These are phyloP conservation scores for Rugalucina vietnamica DNA, from an alignment of 2,888 invertebrate genomes.

Conservation along the genomic window DNA sequence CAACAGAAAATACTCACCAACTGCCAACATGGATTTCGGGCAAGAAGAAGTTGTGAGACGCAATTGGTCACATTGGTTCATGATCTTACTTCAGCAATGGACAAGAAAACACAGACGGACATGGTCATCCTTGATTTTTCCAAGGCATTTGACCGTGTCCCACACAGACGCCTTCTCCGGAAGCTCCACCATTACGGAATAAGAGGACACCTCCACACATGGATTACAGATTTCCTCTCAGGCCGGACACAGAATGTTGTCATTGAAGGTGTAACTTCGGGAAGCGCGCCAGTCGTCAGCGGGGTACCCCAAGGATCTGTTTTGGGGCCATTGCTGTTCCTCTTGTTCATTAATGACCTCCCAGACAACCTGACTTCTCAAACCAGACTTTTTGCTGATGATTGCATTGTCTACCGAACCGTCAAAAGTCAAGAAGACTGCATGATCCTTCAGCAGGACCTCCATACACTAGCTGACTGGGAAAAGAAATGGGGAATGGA, in stretches of 20 bases:
- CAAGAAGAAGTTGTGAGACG: slow-evolving; percentile 8
- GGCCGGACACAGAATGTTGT: neutral
- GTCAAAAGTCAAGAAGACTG: neutral
- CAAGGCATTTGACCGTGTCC: slow-evolving; percentile 8
- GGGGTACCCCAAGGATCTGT: slow-evolving; percentile 34
- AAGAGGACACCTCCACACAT: neutral
- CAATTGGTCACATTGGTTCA: neutral
- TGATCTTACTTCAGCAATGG: neutral
- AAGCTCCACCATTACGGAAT: slow-evolving; percentile 20
- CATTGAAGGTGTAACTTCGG: neutral
- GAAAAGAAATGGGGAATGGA: neutral
- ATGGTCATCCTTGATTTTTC: neutral
- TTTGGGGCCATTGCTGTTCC: slow-evolving; percentile 2
- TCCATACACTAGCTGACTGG: neutral
- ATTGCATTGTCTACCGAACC: neutral
- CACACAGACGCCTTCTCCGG: neutral
- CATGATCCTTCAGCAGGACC: neutral
- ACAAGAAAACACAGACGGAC: neutral
- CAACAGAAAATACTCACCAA: neutral
- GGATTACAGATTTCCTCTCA: neutral
- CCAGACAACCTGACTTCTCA: neutral
- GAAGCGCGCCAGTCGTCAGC: neutral
- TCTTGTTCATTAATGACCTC: neutral
- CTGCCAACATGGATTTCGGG: slow-evolving; percentile 7
- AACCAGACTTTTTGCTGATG: neutral